These are phyloP conservation scores for Ostrea denselamellosa DNA, from an alignment of 1,140 invertebrate genomes.

Conservation along the genomic window DNA sequence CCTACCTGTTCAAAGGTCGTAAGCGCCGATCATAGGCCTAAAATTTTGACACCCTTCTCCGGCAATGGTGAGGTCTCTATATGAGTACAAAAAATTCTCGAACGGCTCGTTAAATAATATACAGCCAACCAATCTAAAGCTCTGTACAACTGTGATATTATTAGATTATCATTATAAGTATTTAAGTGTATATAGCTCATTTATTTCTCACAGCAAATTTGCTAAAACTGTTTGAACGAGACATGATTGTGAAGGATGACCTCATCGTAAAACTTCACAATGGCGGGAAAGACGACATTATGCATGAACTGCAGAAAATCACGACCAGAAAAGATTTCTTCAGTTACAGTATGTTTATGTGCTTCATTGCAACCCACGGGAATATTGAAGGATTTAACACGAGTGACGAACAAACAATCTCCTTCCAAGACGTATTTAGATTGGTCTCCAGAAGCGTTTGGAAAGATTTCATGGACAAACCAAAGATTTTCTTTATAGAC, in stretches of 20 bases:
- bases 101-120: no score
- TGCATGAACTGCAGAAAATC: background rate
- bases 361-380: constrained; percentile 3
- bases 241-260: constrained; percentile 11
- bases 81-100: no score
- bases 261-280: constrained; percentile 17
- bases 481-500: constrained; percentile 15
- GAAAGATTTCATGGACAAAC: constrained; percentile 31
- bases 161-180: no score
- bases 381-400: background rate
- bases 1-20: no score
- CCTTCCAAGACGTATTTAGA: background rate
- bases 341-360: constrained; percentile 19
- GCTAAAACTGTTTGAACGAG: background rate
- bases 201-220: background rate
- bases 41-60: no score
- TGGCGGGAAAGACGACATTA: background rate
- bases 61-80: no score
- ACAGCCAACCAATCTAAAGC: no score
- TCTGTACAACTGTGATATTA: no score
- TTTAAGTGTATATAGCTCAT: no score
- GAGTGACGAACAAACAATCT: background rate
- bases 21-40: no score
- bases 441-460: background rate
- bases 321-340: background rate